Percentiles rank a stretch among this genome's conserved stretches.
These are phyloP conservation scores for Bhutanitis thaidina DNA, from an alignment of 2,888 invertebrate genomes.

Conservation along the genomic window DNA sequence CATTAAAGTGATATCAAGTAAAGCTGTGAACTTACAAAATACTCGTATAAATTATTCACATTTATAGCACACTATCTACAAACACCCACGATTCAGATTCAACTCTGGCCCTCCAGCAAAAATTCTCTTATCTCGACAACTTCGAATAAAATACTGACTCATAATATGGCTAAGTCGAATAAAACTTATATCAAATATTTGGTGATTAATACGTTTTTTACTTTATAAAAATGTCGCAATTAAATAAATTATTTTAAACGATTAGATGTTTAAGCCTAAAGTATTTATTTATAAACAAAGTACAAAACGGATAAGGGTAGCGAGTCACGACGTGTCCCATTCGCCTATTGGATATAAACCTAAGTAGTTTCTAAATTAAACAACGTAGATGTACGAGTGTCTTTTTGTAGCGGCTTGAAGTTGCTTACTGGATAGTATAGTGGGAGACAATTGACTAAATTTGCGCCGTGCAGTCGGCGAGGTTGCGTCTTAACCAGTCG, in stretches of 20 bases:
- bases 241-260: slow-evolving; percentile 57
- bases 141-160: slow-evolving; percentile 78
- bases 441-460: slow-evolving; percentile 74
- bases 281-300: slow-evolving; percentile 64
- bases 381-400: slow-evolving; percentile 4
- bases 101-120: slow-evolving; percentile 65
- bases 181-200: slow-evolving; percentile 79
- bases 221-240: slow-evolving; percentile 63
- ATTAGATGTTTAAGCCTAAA: slow-evolving; percentile 60
- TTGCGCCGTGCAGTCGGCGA: slow-evolving; percentile 36
- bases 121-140: slow-evolving; percentile 58
- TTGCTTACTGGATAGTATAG: slow-evolving; percentile 39
- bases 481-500: slow-evolving; percentile 23
- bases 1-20: slow-evolving; percentile 69
- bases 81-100: slow-evolving; percentile 66
- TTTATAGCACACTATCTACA: slow-evolving; percentile 79
- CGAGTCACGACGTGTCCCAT: slow-evolving; percentile 11
- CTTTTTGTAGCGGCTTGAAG: slow-evolving; percentile 8
- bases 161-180: slow-evolving; percentile 75
- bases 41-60: slow-evolving; percentile 80
- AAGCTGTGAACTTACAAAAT: slow-evolving; percentile 79
- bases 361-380: slow-evolving; percentile 4
- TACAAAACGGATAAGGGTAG: slow-evolving; percentile 68
- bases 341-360: slow-evolving; percentile 2
- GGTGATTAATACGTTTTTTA: slow-evolving; percentile 70